phyloP scores from a whole-genome alignment of 2,888 invertebrate species.

The Leptopilina syphax region DNA sequence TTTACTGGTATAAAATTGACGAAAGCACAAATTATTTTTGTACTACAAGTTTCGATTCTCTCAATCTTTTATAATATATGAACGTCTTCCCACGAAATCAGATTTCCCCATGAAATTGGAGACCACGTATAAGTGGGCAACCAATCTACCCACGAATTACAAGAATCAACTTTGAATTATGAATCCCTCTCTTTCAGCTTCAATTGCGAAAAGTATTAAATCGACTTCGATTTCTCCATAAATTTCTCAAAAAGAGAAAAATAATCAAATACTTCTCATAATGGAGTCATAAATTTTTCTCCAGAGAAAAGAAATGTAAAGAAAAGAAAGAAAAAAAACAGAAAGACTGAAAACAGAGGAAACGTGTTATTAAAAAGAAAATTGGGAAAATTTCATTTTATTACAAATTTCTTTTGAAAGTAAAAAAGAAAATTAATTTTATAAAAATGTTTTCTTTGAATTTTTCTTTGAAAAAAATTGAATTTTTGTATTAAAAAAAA shows the following conservation, averaged over 20 bases:
- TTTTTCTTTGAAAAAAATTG: too few relatives aligned
- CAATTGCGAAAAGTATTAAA: conserved; percentile 28
- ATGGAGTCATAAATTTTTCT: not conserved
- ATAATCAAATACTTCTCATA: not conserved
- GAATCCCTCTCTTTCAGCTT: conserved; percentile 17
- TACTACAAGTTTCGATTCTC: conserved; percentile 18
- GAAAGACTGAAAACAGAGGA: not conserved
- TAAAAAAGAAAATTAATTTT: too few relatives aligned
- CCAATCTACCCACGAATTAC: conserved; percentile 37
- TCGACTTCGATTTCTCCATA: conserved; percentile 26
- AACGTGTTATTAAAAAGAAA: not conserved
- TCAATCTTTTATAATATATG: conserved; percentile 10
- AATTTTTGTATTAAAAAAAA: too few relatives aligned
- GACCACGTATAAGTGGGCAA: conserved; percentile 27
- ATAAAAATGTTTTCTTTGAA: too few relatives aligned
- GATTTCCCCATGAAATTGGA: conserved; percentile 36
- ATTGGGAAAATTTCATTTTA: too few relatives aligned
- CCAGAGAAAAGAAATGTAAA: not conserved
- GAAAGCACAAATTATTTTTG: conserved; percentile 7
- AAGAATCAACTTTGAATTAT: conserved; percentile 30
- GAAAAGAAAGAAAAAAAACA: too few relatives aligned
- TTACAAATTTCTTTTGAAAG: too few relatives aligned
- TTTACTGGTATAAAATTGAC: conserved; percentile 13
- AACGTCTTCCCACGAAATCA: conserved; percentile 39
- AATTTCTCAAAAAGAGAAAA: not conserved